Conservation (phyloP, 2,888 invertebrate genomes). For the Nysson spinosus region DNA sequence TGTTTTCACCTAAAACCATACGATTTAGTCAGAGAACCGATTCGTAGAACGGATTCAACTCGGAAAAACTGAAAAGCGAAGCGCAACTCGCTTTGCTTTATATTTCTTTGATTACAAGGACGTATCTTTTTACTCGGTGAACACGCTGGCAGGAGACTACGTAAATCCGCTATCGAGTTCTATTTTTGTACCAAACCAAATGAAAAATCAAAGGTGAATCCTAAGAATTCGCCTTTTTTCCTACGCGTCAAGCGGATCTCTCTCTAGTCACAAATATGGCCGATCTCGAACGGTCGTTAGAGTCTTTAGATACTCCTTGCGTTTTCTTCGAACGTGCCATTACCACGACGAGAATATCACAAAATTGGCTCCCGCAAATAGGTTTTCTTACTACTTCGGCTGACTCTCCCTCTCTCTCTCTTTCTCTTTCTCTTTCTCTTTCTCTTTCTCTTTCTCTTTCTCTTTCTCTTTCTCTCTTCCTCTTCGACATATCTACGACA, state of each 20-base stretch:
- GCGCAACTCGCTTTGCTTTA: too few species aligned
- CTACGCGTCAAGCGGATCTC: constrained; percentile 21
- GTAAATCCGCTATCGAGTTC: constrained; percentile 63
- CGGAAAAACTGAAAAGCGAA: too few species aligned
- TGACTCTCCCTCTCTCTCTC: constrained; percentile 5
- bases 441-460: background rate
- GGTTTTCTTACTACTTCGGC: constrained; percentile 4
- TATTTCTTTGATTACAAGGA: background rate
- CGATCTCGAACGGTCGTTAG: too few species aligned
- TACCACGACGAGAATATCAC: too few species aligned
- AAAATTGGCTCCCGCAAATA: too few species aligned
- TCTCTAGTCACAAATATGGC: background rate
- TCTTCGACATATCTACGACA: too few species aligned
- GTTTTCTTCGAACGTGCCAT: too few species aligned
- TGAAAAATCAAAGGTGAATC: constrained; percentile 8
- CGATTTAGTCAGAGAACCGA: too few species aligned
- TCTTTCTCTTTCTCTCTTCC: background rate
- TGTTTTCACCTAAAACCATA: too few species aligned
- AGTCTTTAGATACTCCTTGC: background rate
- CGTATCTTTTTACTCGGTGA: too few species aligned
- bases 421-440: background rate
- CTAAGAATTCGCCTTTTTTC: too few species aligned
- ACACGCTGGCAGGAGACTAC: constrained; percentile 45
- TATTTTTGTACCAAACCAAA: constrained; percentile 70
- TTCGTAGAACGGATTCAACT: too few species aligned